A percentile compares a stretch with the other conserved stretches of the same genome.
phyloP scores from a whole-genome alignment of 1,140 invertebrate species.

The Solenopsis invicta region DNA sequence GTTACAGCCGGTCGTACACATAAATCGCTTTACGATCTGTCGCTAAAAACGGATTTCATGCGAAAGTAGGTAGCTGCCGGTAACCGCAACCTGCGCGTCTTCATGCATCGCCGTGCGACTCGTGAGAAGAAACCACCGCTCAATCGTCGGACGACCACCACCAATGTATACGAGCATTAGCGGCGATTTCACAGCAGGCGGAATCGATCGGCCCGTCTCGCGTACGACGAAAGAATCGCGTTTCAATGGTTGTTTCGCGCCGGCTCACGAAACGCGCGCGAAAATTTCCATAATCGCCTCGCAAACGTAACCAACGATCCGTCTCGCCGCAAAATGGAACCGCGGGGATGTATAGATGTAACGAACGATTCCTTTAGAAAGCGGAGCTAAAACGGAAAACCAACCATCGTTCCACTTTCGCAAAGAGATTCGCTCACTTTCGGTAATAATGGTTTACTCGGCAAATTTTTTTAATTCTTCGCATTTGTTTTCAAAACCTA shows the following conservation, averaged over 20 bases:
- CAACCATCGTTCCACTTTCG: not conserved
- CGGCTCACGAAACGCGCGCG: conserved; percentile 43
- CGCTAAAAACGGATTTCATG: conserved; percentile 86
- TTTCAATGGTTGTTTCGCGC: conserved; percentile 49
- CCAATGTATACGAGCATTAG: conserved; percentile 35
- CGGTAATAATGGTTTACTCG: not conserved
- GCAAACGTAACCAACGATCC: conserved; percentile 51
- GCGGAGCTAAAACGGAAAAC: not conserved
- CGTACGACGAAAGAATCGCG: conserved; percentile 11
- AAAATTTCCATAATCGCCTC: conserved; percentile 61
- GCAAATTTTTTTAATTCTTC: not conserved
- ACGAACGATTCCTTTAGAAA: conserved; percentile 44
- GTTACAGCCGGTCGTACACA: conserved; percentile 84
- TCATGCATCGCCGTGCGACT: conserved; percentile 20
- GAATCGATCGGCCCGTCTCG: conserved; percentile 9
- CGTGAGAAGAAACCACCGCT: conserved; percentile 24
- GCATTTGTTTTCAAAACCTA: not conserved
- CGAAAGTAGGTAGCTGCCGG: conserved; percentile 79
- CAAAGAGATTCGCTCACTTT: not conserved
- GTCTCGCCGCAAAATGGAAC: conserved; percentile 18
- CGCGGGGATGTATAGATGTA: conserved; percentile 15
- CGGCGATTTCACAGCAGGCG: conserved; percentile 35
- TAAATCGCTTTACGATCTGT: conserved; percentile 87
- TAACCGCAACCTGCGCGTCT: conserved; percentile 63
- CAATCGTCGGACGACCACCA: not conserved